These are phyloP conservation scores for Cladopsammia gracilis DNA, from an alignment of 64 coral and sea anemone species.

Conservation along the genomic window DNA sequence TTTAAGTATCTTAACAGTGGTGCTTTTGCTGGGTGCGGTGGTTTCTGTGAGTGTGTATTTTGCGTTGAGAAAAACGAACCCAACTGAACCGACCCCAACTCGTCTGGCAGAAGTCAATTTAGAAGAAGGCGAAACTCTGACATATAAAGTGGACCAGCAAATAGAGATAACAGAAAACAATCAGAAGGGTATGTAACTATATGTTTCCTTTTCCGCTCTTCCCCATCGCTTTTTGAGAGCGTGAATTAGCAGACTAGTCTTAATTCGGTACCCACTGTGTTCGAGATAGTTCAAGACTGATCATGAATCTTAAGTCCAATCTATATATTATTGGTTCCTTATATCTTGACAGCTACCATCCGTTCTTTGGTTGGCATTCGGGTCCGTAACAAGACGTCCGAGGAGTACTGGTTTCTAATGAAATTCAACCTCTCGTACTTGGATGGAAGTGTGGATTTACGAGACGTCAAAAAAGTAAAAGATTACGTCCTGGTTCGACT, in stretches of 20 bases:
- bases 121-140: constrained; percentile 15
- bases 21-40: background rate
- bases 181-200: constrained; percentile 7
- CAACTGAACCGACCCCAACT: background rate
- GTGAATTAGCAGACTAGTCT: no score
- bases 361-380: background rate
- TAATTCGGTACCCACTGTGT: no score
- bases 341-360: background rate
- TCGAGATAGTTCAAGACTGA: no score
- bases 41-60: background rate
- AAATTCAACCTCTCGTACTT: background rate
- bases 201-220: no score
- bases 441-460: background rate
- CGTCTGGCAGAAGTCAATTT: background rate
- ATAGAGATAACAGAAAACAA: background rate
- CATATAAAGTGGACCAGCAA: background rate
- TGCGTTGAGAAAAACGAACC: background rate
- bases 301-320: no score
- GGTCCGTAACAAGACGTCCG: constrained; percentile 22
- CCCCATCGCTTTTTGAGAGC: no score
- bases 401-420: constrained; percentile 25
- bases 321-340: no score
- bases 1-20: background rate
- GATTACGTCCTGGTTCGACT: constrained; percentile 30
- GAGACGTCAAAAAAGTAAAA: background rate